Conservation (phyloP, 2,888 invertebrate species). For the Cryptocephalus primarius region DNA sequence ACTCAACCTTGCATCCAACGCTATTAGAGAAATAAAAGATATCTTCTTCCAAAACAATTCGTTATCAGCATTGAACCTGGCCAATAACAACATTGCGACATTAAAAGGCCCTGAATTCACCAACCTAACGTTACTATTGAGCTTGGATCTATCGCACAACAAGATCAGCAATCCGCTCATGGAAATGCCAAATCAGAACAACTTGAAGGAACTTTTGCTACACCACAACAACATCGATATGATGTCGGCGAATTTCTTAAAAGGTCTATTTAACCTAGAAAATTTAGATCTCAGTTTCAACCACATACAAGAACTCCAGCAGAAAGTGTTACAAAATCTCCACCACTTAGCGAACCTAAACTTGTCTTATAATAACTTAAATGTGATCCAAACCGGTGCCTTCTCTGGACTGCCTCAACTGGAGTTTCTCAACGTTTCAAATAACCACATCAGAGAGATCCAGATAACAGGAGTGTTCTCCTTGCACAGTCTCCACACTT, state of each 20-base stretch:
- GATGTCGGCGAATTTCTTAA: constrained; percentile 20
- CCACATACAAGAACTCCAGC: constrained; percentile 19
- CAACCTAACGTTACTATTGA: constrained; percentile 21
- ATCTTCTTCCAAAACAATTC: constrained; percentile 17
- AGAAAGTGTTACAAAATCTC: constrained; percentile 21
- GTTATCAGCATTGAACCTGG: constrained; percentile 23
- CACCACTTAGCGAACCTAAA: constrained; percentile 22
- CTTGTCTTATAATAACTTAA: constrained; percentile 26
- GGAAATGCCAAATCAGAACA: constrained; percentile 12
- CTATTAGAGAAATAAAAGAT: constrained; percentile 18
- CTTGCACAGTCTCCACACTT: constrained; percentile 26
- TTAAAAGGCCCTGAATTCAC: constrained; percentile 23
- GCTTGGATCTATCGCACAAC: constrained; percentile 25
- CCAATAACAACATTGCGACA: constrained; percentile 21
- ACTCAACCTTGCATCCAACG: constrained; percentile 28
- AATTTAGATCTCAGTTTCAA: constrained; percentile 26
- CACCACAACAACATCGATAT: constrained; percentile 24
- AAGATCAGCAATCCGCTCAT: constrained; percentile 17
- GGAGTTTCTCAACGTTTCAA: constrained; percentile 26
- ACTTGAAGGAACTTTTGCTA: constrained; percentile 22
- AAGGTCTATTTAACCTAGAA: constrained; percentile 25
- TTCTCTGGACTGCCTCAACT: constrained; percentile 30
- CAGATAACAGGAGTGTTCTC: constrained; percentile 27
- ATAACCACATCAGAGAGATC: constrained; percentile 23
- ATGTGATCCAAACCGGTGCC: constrained; percentile 24